Conservation (phyloP, 2,797 vertebrate species). For the Balearica regulorum region DNA sequence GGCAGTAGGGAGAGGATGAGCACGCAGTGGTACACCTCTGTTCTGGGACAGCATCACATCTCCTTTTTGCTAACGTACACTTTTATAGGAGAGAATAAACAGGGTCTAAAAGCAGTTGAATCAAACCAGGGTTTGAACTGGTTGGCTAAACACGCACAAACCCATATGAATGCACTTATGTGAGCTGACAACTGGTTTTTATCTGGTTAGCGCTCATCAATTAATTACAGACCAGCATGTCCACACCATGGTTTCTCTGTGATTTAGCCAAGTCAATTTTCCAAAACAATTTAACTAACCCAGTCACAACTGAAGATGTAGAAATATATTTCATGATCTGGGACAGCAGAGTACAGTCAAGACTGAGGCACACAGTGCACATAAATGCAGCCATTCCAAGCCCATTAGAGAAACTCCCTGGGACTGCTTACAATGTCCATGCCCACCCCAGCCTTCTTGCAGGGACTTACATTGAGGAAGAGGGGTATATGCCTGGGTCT, state of each 20-base stretch:
- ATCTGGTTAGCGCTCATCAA: constrained; percentile 4
- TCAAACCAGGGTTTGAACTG: neutral
- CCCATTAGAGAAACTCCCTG: neutral
- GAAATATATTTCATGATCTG: neutral
- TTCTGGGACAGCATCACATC: neutral
- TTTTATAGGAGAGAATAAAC: neutral
- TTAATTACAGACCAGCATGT: constrained; percentile 20
- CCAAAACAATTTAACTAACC: constrained; percentile 12
- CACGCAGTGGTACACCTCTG: neutral
- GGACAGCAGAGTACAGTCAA: neutral
- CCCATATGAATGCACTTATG: neutral
- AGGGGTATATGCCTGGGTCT: neutral
- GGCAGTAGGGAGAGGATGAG: neutral
- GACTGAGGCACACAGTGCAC: neutral
- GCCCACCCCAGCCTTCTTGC: neutral
- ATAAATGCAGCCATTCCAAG: neutral
- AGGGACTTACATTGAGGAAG: neutral
- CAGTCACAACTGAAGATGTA: neutral
- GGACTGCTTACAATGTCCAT: neutral
- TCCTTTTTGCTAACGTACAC: neutral
- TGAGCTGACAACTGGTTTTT: neutral
- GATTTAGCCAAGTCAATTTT: constrained; percentile 28
- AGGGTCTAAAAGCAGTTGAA: neutral
- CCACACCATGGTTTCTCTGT: neutral
- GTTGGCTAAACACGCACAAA: neutral